phyloP scores from a whole-genome alignment of 2,797 vertebrate genomes.

The Menidia menidia region DNA sequence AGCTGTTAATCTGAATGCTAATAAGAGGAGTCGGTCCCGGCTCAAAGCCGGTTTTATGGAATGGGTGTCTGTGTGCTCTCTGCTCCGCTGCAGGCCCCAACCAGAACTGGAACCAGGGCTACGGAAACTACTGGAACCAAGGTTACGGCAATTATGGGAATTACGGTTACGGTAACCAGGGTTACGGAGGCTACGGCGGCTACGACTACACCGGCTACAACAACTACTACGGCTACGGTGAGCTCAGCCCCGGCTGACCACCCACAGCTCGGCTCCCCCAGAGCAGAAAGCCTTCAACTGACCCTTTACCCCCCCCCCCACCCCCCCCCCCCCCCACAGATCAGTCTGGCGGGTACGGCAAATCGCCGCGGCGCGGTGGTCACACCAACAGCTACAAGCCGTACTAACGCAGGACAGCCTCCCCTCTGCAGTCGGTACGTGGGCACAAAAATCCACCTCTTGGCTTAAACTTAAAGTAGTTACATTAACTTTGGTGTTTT shows the following conservation, averaged over 20 bases:
- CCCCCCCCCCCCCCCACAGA: constrained; percentile 71
- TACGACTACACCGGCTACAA: constrained; percentile 99
- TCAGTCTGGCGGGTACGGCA: constrained; percentile 97
- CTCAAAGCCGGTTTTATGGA: too few species aligned
- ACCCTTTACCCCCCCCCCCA: too few species aligned
- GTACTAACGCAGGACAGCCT: constrained; percentile 92
- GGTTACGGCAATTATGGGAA: constrained; percentile 92
- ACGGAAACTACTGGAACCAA: constrained; percentile 98
- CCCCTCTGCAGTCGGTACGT: constrained; percentile 91
- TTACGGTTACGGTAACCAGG: constrained; percentile 97
- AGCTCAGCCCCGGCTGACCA: constrained; percentile 90
- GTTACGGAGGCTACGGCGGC: constrained; percentile 95
- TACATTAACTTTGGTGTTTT: constrained; percentile 85
- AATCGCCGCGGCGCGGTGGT: constrained; percentile 95
- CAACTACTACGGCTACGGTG: constrained; percentile 98
- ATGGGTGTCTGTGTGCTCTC: not conserved
- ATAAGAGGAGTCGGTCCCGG: too few species aligned
- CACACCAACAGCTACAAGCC: constrained; percentile 99
- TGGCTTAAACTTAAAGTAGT: constrained; percentile 60
- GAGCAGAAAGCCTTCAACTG: too few species aligned
- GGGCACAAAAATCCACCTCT: constrained; percentile 40
- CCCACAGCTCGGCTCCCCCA: too few species aligned
- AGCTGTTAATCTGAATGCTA: too few species aligned
- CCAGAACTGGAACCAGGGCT: constrained; percentile 98
- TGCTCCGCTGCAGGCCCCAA: constrained; percentile 86